Evolutionary conservation across 2,797 vertebrate species (phyloP).

Genomic region (Tenualosa ilisha): DNA sequence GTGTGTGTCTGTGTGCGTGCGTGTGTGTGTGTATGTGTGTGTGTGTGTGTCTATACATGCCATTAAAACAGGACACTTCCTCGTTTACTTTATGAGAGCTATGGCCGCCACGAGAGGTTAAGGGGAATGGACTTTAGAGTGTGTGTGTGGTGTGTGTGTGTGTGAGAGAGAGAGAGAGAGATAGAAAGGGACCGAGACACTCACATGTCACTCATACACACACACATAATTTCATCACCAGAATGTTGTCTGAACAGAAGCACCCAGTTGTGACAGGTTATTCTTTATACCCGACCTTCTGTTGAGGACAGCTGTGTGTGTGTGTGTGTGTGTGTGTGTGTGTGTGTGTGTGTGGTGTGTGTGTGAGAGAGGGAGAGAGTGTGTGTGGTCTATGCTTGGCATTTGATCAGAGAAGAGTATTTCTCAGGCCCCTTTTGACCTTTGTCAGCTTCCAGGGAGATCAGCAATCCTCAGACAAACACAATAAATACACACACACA

Average conservation of each 20-base stretch:
- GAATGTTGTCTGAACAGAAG: not conserved
- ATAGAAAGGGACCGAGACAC: too few species aligned
- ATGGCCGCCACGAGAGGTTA: not conserved
- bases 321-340: not conserved
- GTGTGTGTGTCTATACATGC: not conserved
- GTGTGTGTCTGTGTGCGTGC: not conserved
- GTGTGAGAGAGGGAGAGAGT: not conserved
- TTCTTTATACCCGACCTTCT: not conserved
- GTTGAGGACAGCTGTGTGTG: not conserved
- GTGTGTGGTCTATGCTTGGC: not conserved
- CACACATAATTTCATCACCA: not conserved
- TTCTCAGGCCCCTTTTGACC: not conserved
- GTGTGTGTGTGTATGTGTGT: not conserved
- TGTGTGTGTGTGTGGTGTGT: slow-evolving; percentile 18
- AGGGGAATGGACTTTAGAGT: not conserved
- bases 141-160: slow-evolving; percentile 1
- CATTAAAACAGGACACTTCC: not conserved
- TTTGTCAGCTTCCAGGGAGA: not conserved
- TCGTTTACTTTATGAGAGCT: not conserved
- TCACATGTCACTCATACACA: not conserved
- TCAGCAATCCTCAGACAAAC: slow-evolving; percentile 11
- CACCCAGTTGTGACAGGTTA: not conserved
- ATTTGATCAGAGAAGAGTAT: not conserved
- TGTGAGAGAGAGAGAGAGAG: not conserved
- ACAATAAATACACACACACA: not conserved